Percentiles rank a stretch among this genome's conserved stretches.
Conservation (phyloP, 2,113 vertebrate genomes). For the Prunella fulvescens region DNA sequence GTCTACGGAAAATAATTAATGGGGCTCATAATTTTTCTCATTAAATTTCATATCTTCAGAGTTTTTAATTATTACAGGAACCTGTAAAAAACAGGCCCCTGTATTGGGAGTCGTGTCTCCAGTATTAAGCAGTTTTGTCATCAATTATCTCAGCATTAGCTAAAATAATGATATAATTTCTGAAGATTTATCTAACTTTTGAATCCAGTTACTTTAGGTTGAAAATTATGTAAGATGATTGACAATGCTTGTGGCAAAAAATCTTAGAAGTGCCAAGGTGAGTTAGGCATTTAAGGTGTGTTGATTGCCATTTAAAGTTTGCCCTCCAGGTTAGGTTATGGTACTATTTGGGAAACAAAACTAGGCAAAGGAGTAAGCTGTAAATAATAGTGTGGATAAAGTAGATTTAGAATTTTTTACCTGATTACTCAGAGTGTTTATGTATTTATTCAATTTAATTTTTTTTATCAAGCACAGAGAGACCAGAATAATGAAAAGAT, state of each 20-base stretch:
- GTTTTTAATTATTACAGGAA: not conserved
- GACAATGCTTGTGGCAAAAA: not conserved
- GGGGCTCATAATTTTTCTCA: not conserved
- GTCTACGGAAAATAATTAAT: not conserved
- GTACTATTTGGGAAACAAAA: not conserved
- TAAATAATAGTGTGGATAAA: not conserved
- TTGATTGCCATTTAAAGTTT: not conserved
- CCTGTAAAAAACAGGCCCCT: not conserved
- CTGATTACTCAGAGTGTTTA: not conserved
- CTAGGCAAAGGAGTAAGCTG: not conserved
- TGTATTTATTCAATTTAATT: not conserved
- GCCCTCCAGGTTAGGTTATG: not conserved
- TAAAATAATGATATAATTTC: not conserved
- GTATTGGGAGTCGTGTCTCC: not conserved
- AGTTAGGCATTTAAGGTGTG: not conserved
- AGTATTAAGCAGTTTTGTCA: not conserved
- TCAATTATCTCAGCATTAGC: not conserved
- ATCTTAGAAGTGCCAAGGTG: not conserved
- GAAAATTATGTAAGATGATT: not conserved
- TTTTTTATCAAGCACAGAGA: not conserved
- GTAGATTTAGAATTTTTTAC: not conserved
- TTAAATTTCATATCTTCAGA: not conserved
- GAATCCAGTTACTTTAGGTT: not conserved
- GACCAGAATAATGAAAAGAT: not conserved
- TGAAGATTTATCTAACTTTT: not conserved